Evolutionary conservation across 2,888 invertebrate species (phyloP).

Genomic region (Furcula furcula): DNA sequence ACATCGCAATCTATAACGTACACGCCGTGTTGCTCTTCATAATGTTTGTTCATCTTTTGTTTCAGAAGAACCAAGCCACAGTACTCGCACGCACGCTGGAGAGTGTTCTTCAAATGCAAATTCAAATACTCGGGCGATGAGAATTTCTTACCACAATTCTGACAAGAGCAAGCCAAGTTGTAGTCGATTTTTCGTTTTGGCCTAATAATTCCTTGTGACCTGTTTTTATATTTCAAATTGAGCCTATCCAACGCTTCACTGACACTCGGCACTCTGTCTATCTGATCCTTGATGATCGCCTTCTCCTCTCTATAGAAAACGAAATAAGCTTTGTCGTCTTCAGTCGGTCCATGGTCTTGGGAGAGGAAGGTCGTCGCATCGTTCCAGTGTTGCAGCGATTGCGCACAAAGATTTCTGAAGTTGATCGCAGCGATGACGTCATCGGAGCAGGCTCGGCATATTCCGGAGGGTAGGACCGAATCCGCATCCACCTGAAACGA

Average conservation of each 20-base stretch:
- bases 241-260: constrained; percentile 34
- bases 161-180: constrained; percentile 31
- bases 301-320: constrained; percentile 39
- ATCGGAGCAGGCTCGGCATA: constrained; percentile 54
- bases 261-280: constrained; percentile 16
- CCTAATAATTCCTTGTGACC: constrained; percentile 7
- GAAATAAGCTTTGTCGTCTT: constrained; percentile 43
- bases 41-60: constrained; percentile 44
- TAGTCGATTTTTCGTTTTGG: constrained; percentile 6
- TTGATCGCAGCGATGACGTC: constrained; percentile 42
- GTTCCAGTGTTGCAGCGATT: constrained; percentile 50
- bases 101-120: constrained; percentile 48
- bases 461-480: constrained; percentile 47
- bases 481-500: constrained; percentile 70
- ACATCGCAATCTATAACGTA: constrained; percentile 33
- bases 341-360: constrained; percentile 25
- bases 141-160: constrained; percentile 51
- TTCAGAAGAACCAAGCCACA: constrained; percentile 46
- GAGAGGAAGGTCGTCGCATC: constrained; percentile 34
- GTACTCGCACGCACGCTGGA: constrained; percentile 42
- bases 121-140: constrained; percentile 39
- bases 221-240: constrained; percentile 23
- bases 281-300: constrained; percentile 37
- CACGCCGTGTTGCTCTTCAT: constrained; percentile 35
- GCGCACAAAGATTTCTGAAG: constrained; percentile 48